Evolutionary conservation across 2,113 vertebrate genomes (phyloP).

Genomic region (Clupea harengus): DNA sequence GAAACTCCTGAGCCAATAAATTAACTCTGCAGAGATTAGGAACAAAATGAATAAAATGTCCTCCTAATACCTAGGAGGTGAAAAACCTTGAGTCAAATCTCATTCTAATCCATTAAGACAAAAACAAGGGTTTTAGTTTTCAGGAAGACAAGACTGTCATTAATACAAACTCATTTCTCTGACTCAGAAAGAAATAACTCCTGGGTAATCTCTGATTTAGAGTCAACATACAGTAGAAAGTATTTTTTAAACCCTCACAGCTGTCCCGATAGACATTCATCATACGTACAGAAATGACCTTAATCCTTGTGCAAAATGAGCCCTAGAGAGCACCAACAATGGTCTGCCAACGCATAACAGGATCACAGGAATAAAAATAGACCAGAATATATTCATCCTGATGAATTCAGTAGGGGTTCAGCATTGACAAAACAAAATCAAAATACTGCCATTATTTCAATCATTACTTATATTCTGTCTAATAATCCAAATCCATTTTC

Average conservation of each 20-base stretch:
- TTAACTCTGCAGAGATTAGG: not conserved
- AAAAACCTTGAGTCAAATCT: not conserved
- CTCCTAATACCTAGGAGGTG: not conserved
- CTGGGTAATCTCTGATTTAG: not conserved
- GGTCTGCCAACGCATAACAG: not conserved
- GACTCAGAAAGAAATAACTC: not conserved
- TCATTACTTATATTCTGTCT: not conserved
- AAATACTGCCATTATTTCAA: not conserved
- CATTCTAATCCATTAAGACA: not conserved
- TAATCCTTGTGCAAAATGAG: conserved; percentile 5
- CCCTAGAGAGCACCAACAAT: not conserved
- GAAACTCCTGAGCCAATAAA: not conserved
- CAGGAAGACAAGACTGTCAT: not conserved
- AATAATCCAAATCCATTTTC: not conserved
- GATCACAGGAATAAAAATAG: not conserved
- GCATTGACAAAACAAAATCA: not conserved
- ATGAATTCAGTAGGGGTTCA: not conserved
- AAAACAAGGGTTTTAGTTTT: not conserved
- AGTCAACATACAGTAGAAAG: conserved; percentile 9
- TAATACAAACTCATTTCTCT: not conserved
- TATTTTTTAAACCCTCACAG: conserved; percentile 2
- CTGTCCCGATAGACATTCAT: not conserved
- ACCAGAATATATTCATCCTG: not conserved
- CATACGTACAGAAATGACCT: not conserved
- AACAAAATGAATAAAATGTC: not conserved